These are phyloP conservation scores for Perccottus glenii DNA, from an alignment of 2,113 vertebrate species.

Conservation along the genomic window DNA sequence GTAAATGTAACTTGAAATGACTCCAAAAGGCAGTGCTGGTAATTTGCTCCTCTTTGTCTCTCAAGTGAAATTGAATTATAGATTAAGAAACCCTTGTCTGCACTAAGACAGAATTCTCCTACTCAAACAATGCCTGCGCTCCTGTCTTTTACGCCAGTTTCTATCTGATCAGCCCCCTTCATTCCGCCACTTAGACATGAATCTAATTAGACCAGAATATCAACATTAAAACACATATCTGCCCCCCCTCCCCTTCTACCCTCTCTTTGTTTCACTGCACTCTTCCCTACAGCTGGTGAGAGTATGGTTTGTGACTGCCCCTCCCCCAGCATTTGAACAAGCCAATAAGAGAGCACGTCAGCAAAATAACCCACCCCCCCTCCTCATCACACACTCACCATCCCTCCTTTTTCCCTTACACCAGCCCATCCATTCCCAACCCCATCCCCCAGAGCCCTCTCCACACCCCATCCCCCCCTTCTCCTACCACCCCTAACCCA, in stretches of 20 bases:
- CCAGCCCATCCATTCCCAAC: slow-evolving; percentile 70
- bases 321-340: slow-evolving; percentile 80
- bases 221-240: slow-evolving; percentile 74
- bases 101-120: slow-evolving; percentile 42
- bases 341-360: slow-evolving; percentile 78
- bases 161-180: slow-evolving; percentile 67
- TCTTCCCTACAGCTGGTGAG: slow-evolving; percentile 80
- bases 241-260: slow-evolving; percentile 29
- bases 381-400: slow-evolving; percentile 44
- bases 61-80: slow-evolving; percentile 57
- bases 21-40: slow-evolving; percentile 35
- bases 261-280: slow-evolving; percentile 70
- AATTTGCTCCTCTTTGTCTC: slow-evolving; percentile 48
- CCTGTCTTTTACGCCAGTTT: slow-evolving; percentile 36
- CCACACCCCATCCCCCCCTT: slow-evolving; percentile 70
- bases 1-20: slow-evolving; percentile 35
- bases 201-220: slow-evolving; percentile 81
- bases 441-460: slow-evolving; percentile 74
- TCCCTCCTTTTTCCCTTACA: slow-evolving; percentile 62
- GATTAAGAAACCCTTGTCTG: slow-evolving; percentile 54
- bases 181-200: slow-evolving; percentile 71
- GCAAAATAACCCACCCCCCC: slow-evolving; percentile 56
- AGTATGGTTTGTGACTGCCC: slow-evolving; percentile 73
- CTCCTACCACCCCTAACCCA: slow-evolving; percentile 71
- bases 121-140: slow-evolving; percentile 50